Evolutionary conservation across 2,888 invertebrate genomes (phyloP).

Genomic region (Hirtodrosophila trivittata): DNA sequence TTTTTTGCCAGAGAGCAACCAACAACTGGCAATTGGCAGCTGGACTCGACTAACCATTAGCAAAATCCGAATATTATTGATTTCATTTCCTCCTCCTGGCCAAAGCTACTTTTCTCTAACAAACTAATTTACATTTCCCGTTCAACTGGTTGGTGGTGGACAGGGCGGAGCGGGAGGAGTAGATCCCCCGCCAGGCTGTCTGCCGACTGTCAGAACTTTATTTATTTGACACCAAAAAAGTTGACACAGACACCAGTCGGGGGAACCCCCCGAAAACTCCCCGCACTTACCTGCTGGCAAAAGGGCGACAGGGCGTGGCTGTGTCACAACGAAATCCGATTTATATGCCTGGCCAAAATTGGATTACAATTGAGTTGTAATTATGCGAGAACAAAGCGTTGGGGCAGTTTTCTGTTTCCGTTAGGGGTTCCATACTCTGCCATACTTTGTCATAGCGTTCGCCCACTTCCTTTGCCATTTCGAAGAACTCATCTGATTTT

Average conservation of each 20-base stretch:
- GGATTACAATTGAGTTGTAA: slow-evolving; percentile 80
- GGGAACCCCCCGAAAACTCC: not conserved
- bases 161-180: not conserved
- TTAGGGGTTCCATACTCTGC: too few relatives aligned
- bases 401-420: slow-evolving; percentile 8
- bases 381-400: slow-evolving; percentile 74
- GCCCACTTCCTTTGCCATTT: not conserved
- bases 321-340: slow-evolving; percentile 63
- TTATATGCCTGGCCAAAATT: slow-evolving; percentile 72
- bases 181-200: slow-evolving; percentile 55
- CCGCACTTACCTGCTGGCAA: too few relatives aligned
- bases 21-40: too few relatives aligned
- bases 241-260: slow-evolving; percentile 72
- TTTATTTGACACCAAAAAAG: slow-evolving; percentile 78
- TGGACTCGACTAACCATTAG: too few relatives aligned
- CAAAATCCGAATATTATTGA: too few relatives aligned
- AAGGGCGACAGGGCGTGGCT: slow-evolving; percentile 18
- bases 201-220: slow-evolving; percentile 76
- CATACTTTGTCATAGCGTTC: not conserved
- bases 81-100: not conserved
- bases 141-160: slow-evolving; percentile 18
- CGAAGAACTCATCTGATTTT: slow-evolving; percentile 6
- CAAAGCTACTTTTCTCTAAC: slow-evolving; percentile 4
- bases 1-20: slow-evolving; percentile 26
- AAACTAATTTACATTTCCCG: slow-evolving; percentile 70